Evolutionary conservation across 2,888 invertebrate genomes (phyloP), one percentile per base, ranked within the genome.

Genomic region (Automeris io): DNA sequence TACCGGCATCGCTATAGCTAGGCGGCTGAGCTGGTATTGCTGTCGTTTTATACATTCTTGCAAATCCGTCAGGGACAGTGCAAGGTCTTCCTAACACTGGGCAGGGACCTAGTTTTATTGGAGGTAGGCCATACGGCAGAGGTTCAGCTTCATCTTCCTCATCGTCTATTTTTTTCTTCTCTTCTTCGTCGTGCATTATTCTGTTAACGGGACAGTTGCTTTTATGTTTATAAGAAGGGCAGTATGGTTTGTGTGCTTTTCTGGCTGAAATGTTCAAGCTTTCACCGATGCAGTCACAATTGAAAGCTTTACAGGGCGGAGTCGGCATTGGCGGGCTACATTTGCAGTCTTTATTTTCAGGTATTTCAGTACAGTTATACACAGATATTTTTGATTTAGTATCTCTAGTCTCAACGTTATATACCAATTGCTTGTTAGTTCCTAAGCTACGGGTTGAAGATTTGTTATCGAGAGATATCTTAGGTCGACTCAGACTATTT

Each of bases 1-100:
- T 85, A 4, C 85, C 85, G 2, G 77, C 77, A 13, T 79, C 70
- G 33, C 69, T 71, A 43, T 78, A 79, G 45, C 82, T 85, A 0
- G 75, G 72, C 5, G 81, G 83, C 37, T 56, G 54, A 1, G 67
- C 40, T 23, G 80, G 70, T 37, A 69, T 42, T 6, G 56, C 68
- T 23, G 73, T 83, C 12, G 57, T 76, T 43, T 67, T 85, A 42
- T 85, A 85, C 85, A 86, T 85, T 45, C 71, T 76, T 9, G 82
- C 73, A 38, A 82, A 86, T 11, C 86, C 86, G 41, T 86, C 85
- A 8, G 85, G 79, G 1, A 74, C 71, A 8, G 74, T 52, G 41
- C 86, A 86, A 8, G 86, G 86, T 47, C 78, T 70, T 19, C 86
- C 85, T 48, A 83, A 49, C 5, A 86, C 70, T 33, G 86, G 83